Evolutionary conservation across 2,113 vertebrate genomes (phyloP), one percentile per base, ranked within the genome.

Genomic region (Gymnogyps californianus): DNA sequence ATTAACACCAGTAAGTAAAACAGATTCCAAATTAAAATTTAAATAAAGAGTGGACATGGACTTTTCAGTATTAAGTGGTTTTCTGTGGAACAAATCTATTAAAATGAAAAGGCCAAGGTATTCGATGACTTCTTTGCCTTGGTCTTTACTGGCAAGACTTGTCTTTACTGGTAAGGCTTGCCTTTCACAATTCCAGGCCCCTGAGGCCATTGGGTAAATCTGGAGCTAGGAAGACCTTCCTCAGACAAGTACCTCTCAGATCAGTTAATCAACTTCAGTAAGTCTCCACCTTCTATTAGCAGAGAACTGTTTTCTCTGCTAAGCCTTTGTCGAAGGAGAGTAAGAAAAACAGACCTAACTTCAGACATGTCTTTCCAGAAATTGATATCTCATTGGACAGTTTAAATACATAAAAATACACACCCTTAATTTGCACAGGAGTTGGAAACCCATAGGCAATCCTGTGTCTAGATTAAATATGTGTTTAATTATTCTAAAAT

Each of bases 401-500:
- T 36, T 64, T 66, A 26, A 36, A 49, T 55, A 34, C 5, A 21
- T 16, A 25, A n/a, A 80, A 55, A 57, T 54, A 44, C 7, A 36
- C 11, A 32, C 1, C 4, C 10, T 83, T 52, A 28, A 8, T 77
- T 25, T 75, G 3, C 18, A 64, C 10, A 2, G 5, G 28, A 71
- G 6, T 13, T 59, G 9, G 28, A 83, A 79, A 58, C 2, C 7
- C 26, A 14, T 9, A 51, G 3, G 1, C 0, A 18, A n/a, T 22
- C 5, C 13, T 11, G 1, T 49, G 11, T 25, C 22, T 58, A 32
- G 8, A 17, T 6, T 32, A 46, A 82, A 26, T 0, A 8, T 8
- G 7, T 34, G 5, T 59, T 92, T 70, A 47, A 26, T 3, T 82
- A 8, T 10, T 59, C 14, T 17, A 36, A 74, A 75, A 34, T 20